Evolutionary conservation across 2,797 vertebrate genomes (phyloP).

Genomic region (Oryzias dopingdopingensis): DNA sequence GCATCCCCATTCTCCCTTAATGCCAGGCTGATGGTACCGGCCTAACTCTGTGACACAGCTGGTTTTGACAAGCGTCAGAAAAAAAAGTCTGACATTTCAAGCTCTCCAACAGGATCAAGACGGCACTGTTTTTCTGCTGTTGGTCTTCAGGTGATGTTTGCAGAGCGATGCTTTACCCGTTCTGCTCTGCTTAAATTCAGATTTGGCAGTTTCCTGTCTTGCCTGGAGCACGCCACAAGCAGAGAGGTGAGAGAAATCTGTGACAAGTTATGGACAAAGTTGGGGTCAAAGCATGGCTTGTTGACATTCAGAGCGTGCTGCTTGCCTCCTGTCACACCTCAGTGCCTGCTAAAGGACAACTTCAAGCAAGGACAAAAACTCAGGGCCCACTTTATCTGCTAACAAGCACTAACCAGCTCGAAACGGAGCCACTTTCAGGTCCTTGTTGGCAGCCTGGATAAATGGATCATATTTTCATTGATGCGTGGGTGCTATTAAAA

Average conservation of each 20-base stretch:
- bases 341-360: conserved; percentile 29
- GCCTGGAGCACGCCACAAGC: conserved; percentile 19
- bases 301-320: conserved; percentile 37
- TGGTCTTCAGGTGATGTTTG: conserved; percentile 40
- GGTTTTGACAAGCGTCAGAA: conserved; percentile 51
- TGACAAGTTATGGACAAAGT: conserved; percentile 37
- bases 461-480: conserved; percentile 28
- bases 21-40: background rate
- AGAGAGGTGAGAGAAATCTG: conserved; percentile 22
- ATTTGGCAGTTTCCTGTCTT: conserved; percentile 29
- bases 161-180: conserved; percentile 35
- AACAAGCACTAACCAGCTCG: conserved; percentile 11
- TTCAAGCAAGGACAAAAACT: conserved; percentile 23
- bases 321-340: conserved; percentile 32
- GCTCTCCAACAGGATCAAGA: no score
- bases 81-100: conserved; percentile 34
- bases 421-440: conserved; percentile 30
- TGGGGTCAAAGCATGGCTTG: conserved; percentile 32
- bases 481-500: conserved; percentile 44
- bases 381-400: conserved; percentile 25
- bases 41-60: conserved; percentile 29
- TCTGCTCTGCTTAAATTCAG: conserved; percentile 44
- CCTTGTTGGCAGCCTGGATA: conserved; percentile 38
- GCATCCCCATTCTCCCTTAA: no score
- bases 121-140: conserved; percentile 30